phyloP scores from a whole-genome alignment of 2,888 invertebrate genomes.

The Isotomurus palustris region DNA sequence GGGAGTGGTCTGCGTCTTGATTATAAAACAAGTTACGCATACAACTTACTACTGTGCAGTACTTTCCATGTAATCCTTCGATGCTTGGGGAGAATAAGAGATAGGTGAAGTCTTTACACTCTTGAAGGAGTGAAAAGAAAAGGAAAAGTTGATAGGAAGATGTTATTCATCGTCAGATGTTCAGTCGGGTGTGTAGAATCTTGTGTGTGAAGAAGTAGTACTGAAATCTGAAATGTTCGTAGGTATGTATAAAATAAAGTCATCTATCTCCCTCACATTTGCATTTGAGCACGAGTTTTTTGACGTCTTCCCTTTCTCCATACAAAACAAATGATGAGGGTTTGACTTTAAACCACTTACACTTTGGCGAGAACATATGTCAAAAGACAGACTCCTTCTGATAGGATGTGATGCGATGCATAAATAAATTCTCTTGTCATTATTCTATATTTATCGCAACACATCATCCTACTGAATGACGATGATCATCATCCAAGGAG shows the following conservation, averaged over 20 bases:
- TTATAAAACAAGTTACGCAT: no score
- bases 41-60: no score
- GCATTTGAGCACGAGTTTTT: constrained; percentile 22
- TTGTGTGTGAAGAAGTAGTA: not conserved
- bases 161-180: constrained; percentile 37
- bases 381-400: constrained; percentile 29
- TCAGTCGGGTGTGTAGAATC: not conserved
- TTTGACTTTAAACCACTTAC: constrained; percentile 17
- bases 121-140: no score
- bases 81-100: no score
- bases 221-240: not conserved
- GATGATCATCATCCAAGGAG: no score
- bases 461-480: no score
- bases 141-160: constrained; percentile 12
- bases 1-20: no score
- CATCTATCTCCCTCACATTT: constrained; percentile 34
- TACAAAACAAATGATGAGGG: constrained; percentile 36
- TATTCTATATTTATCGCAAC: constrained; percentile 43
- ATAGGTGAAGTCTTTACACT: no score
- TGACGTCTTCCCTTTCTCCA: constrained; percentile 34
- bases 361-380: constrained; percentile 35
- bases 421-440: constrained; percentile 46
- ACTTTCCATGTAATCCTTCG: no score
- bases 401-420: constrained; percentile 40
- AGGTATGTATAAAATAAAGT: constrained; percentile 26